These are phyloP conservation scores for Pollenia labialis DNA, from an alignment of 2,888 invertebrate genomes.

Conservation along the genomic window DNA sequence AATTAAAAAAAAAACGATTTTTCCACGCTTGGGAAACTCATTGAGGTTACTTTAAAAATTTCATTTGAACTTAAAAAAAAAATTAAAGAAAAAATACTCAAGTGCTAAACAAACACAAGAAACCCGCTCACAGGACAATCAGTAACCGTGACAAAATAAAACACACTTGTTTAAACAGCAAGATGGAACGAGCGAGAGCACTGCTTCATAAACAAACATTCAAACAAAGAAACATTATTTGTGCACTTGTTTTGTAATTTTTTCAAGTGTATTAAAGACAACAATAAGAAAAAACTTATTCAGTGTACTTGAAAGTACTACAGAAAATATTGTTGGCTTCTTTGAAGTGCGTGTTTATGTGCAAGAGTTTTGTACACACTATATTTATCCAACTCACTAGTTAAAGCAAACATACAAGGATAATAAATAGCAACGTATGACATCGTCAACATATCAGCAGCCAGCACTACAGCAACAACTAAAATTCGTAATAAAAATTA, in stretches of 20 bases:
- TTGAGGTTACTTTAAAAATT: background rate
- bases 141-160: constrained; percentile 50
- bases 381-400: constrained; percentile 67
- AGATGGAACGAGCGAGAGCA: background rate
- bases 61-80: background rate
- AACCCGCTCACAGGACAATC: constrained; percentile 47
- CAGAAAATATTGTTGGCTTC: constrained; percentile 66
- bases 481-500: constrained; percentile 30
- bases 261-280: constrained; percentile 31
- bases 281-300: constrained; percentile 22
- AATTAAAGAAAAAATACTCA: constrained; percentile 21
- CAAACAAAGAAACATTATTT: constrained; percentile 8
- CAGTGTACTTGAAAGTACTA: constrained; percentile 48
- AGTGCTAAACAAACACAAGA: constrained; percentile 41
- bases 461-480: background rate
- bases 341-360: background rate
- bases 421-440: constrained; percentile 48
- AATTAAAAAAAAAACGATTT: background rate
- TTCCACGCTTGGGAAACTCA: constrained; percentile 32
- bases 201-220: background rate
- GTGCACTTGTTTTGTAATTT: constrained; percentile 44
- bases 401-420: constrained; percentile 65
- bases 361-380: background rate
- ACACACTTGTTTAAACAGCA: constrained; percentile 50
- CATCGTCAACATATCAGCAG: background rate